Conservation (phyloP, 2,888 invertebrate genomes). For the Ectemnius cavifrons region DNA sequence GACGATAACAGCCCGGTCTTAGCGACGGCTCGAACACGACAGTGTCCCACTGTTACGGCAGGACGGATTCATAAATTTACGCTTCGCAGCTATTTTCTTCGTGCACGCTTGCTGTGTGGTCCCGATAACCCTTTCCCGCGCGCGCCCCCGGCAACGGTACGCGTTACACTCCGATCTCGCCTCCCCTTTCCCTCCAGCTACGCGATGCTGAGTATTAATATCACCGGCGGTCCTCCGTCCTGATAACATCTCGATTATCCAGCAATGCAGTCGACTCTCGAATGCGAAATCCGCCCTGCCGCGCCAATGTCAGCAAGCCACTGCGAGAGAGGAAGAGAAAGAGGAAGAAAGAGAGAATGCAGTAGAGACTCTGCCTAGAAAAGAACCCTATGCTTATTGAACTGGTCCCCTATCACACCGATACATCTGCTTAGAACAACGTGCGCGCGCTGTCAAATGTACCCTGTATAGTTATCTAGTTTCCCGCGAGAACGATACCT, state of each 20-base stretch:
- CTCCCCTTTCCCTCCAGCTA: constrained; percentile 7
- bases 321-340: not conserved
- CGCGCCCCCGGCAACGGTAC: constrained; percentile 17
- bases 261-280: constrained; percentile 2
- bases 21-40: constrained; percentile 48
- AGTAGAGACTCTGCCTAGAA: not conserved
- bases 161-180: constrained; percentile 7
- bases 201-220: constrained; percentile 38
- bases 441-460: no score
- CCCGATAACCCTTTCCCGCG: constrained; percentile 50
- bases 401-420: no score
- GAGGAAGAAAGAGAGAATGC: not conserved
- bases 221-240: constrained; percentile 11
- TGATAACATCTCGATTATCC: constrained; percentile 50
- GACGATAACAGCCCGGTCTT: constrained; percentile 58
- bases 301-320: not conserved
- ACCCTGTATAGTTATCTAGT: no score
- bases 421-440: no score
- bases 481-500: no score
- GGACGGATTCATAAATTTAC: constrained; percentile 62
- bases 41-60: constrained; percentile 55
- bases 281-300: not conserved
- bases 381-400: not conserved
- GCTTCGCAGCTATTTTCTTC: constrained; percentile 55
- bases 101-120: constrained; percentile 54